Base-by-base conservation (phyloP, 2,113 vertebrate species). In the Dissostichus mawsoni region DNA sequence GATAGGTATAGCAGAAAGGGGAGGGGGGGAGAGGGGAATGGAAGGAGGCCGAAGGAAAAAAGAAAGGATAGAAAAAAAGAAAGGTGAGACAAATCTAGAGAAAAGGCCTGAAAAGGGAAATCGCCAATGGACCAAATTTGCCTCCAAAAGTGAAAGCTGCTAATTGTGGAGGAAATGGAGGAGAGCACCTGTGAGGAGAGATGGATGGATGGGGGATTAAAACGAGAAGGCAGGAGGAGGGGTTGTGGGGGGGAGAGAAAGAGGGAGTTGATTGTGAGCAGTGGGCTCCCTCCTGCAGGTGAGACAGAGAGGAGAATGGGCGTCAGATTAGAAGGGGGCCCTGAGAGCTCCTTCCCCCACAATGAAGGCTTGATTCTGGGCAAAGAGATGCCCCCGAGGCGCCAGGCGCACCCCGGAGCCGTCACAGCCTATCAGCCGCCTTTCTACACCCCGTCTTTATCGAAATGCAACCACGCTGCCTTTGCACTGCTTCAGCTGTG, bases 241-340 rank as follows among this genome's bases (percentile, higher is more conserved):
- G 56, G 63, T 18, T 36, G 29, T 29, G 29, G 29, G 29, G 29
- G 58, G 25, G 68, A 10, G 48, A 70, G 69, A 76, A 73, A 45
- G 72, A 12, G 77, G 69, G 56, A 7, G 23, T 36, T 81, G 86
- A 90, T 78, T 80, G 76, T 90, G 77, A 85, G 69, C 76, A 82
- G 83, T 76, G 89, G 89, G 90, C 87, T 87, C 88, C 86, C 90
- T 91, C 90, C 92, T 93, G 93, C 90, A 93, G 88, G 89, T 90
- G 82, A 92, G 89, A 64, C 86, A 73, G 74, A 74, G 88, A 92
- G 77, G 80, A 93, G 92, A 91, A 93, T 92, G 91, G 90, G 76
- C 67, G 85, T 90, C 91, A 93, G 92, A 93, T 94, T 92, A 92
- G 82, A 87, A 82, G 85, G 90, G 85, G 89, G 90, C 86, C 88